Conservation (phyloP, 1,140 invertebrate species). For the Neelides sp. region DNA sequence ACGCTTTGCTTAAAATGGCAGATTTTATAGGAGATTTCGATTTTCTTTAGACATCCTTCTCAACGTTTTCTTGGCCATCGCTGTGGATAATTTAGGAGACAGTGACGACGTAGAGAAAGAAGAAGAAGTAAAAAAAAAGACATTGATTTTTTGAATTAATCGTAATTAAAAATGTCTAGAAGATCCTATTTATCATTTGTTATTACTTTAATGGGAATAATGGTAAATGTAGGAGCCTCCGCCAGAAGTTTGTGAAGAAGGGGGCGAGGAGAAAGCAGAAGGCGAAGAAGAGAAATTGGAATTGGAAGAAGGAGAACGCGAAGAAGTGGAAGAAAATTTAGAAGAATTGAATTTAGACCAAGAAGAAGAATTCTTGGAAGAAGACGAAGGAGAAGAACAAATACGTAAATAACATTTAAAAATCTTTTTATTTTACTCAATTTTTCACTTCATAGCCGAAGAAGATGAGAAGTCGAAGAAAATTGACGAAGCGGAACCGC, state of each 20-base stretch:
- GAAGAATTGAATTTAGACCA: constrained; percentile 44
- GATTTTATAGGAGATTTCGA: background rate
- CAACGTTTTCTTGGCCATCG: constrained; percentile 98
- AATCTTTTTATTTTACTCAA: too few relatives aligned
- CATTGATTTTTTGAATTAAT: too few relatives aligned
- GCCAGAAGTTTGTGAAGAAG: too few relatives aligned
- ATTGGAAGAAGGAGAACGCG: constrained; percentile 1
- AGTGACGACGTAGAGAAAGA: constrained; percentile 20
- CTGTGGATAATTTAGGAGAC: constrained; percentile 26
- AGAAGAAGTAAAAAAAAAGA: constrained; percentile 13
- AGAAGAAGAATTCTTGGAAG: constrained; percentile 34
- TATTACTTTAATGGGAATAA: too few relatives aligned
- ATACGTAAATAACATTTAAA: background rate
- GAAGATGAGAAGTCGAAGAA: background rate
- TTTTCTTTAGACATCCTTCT: constrained; percentile 64
- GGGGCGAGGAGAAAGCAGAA: constrained; percentile 36
- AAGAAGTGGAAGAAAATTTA: constrained; percentile 38
- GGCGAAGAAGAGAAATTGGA: constrained; percentile 33
- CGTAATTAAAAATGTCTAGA: too few relatives aligned
- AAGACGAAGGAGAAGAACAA: background rate
- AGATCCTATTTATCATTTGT: too few relatives aligned
- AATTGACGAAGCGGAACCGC: background rate
- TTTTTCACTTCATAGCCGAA: background rate
- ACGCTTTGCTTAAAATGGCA: background rate
- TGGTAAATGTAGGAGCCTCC: too few relatives aligned